Conservation (phyloP, 2,113 vertebrate species). For the Boulengerochromis microlepis region DNA sequence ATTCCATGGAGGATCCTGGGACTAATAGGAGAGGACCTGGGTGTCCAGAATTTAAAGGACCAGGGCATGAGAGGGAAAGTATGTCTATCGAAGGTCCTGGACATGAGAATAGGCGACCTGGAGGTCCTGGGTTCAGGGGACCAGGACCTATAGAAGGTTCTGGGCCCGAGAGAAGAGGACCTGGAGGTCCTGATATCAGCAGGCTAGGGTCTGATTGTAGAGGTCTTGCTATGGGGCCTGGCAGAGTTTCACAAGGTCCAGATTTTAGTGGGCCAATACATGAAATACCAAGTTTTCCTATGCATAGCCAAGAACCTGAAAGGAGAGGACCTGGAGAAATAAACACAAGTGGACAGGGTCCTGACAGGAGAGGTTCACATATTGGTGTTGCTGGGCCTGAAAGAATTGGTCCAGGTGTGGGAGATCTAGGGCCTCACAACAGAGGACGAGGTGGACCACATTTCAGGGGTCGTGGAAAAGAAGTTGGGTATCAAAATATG, state of each 20-base stretch:
- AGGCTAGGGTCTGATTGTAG: not conserved
- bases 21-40: not conserved
- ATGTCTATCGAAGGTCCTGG: not conserved
- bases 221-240: not conserved
- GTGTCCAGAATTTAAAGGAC: not conserved
- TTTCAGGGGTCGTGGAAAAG: not conserved
- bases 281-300: not conserved
- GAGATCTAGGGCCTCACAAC: not conserved
- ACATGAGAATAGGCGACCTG: not conserved
- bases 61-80: not conserved
- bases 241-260: not conserved
- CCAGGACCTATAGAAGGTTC: not conserved
- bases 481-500: not conserved
- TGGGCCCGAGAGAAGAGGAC: not conserved
- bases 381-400: not conserved
- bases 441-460: not conserved
- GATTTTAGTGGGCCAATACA: not conserved
- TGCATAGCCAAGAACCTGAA: not conserved
- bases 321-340: not conserved
- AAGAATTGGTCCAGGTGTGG: not conserved
- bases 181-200: not conserved
- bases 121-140: not conserved
- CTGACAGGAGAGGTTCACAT: not conserved
- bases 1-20: not conserved
- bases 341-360: not conserved